Base-by-base conservation (phyloP, 2,797 vertebrate species). In the Girardinus metallicus region DNA sequence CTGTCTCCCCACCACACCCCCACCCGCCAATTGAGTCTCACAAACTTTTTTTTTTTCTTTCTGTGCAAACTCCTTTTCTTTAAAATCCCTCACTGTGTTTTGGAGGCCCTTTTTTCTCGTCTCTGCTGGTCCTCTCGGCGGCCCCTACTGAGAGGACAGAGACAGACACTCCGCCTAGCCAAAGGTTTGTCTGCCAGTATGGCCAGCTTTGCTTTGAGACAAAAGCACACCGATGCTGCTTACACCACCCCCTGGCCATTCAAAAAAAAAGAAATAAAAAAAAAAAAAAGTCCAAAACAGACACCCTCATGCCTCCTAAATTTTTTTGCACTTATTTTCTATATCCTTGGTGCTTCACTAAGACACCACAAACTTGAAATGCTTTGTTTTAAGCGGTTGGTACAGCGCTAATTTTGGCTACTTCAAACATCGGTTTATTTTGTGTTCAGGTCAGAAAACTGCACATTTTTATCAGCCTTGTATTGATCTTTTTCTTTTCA, bases 101-200 rank as follows among this genome's bases (percentile, higher is more conserved):
- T 91, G 87, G 93, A 90, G 93, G 92, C 91, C 94, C 92, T 92
- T 90, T 93, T 92, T 90, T 85, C 87, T 90, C 89, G 93, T 80
- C 89, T 93, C 91, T 88, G 91, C 93, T 91, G 93, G 94, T 95
- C 93, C 94, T 94, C 91, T 93, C 89, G 93, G 91, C 93, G 94
- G 93, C 94, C 94, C 94, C 94, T 92, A 95, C 95, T 93, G 93
- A 94, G 93, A 95, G 92, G 91, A 92, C 90, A 93, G 94, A 95
- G 94, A 94, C 92, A 93, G 91, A 93, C 89, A 94, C 93, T 94
- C 92, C 90, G 84, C 91, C 92, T 92, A 94, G 92, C 93, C 92
- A 93, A 94, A 94, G 91, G 93, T 93, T 94, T 93, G 92, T 94
- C 91, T 92, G 93, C 91, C 90, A 93, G 88, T 89, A 92, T 87